These are phyloP conservation scores for Erpornis zantholeuca DNA, from an alignment of 2,113 vertebrate species.

Conservation along the genomic window DNA sequence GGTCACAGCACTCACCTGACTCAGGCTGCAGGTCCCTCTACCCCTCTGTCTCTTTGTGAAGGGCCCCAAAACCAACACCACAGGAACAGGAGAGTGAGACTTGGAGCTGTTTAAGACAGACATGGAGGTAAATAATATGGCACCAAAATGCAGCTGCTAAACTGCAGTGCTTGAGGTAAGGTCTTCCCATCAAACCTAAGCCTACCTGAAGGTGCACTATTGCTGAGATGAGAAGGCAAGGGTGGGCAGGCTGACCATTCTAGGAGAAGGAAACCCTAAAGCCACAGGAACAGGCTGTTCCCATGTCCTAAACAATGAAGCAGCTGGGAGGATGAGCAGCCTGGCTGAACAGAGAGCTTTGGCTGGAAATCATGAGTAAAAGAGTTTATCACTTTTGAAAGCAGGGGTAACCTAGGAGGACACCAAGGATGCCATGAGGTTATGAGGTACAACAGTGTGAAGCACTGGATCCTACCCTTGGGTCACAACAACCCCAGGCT, in stretches of 20 bases:
- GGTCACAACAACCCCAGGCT: background rate
- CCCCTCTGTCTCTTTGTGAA: background rate
- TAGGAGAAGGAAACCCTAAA: background rate
- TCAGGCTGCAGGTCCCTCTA: rapidly evolving
- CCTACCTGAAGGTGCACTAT: rapidly evolving
- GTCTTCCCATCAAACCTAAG: background rate
- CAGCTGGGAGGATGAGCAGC: rapidly evolving
- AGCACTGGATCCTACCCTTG: background rate
- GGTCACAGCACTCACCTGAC: background rate
- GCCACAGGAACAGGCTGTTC: background rate
- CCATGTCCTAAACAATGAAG: background rate
- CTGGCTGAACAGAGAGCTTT: background rate
- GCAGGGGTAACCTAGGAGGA: background rate
- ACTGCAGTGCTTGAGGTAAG: background rate
- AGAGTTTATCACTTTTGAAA: background rate
- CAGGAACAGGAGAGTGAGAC: background rate
- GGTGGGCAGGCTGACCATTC: background rate
- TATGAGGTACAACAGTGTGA: too few relatives aligned
- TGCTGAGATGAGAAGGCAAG: rapidly evolving
- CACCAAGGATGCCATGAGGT: background rate
- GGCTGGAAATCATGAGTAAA: background rate
- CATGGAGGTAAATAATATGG: background rate
- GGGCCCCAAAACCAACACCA: background rate
- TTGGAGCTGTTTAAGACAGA: background rate
- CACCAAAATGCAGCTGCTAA: background rate